A percentile compares a stretch with the other conserved stretches of the same genome.
Evolutionary conservation across 2,113 vertebrate genomes (phyloP).

Genomic region (Pycnonotus jocosus): DNA sequence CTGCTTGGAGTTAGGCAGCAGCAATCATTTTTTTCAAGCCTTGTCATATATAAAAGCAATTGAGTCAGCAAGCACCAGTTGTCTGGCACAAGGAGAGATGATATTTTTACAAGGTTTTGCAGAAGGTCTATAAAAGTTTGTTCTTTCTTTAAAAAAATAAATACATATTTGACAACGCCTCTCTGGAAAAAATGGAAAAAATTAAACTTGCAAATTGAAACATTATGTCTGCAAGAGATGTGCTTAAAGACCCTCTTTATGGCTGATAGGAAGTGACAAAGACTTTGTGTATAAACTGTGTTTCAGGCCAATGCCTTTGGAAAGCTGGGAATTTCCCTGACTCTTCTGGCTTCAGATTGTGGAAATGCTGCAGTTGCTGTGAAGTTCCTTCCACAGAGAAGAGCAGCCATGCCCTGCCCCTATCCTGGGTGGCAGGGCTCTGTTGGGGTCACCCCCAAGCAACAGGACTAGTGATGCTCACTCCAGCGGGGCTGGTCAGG

Average conservation of each 20-base stretch:
- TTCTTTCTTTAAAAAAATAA: slow-evolving; percentile 57
- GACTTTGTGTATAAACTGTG: neutral
- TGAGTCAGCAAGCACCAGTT: slow-evolving; percentile 72
- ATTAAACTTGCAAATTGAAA: slow-evolving; percentile 52
- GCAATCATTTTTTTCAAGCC: slow-evolving; percentile 67
- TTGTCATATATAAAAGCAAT: slow-evolving; percentile 74
- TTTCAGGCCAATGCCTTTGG: neutral
- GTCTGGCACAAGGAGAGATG: slow-evolving; percentile 68
- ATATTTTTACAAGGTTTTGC: slow-evolving; percentile 66
- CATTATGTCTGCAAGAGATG: neutral
- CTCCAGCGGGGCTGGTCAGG: neutral
- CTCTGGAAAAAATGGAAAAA: neutral
- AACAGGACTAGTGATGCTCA: fast-evolving
- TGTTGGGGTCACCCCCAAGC: neutral
- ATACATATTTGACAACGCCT: neutral
- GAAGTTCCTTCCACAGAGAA: fast-evolving
- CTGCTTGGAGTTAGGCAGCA: slow-evolving; percentile 52
- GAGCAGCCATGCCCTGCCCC: neutral
- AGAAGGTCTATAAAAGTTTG: slow-evolving; percentile 68
- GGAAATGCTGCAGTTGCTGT: neutral
- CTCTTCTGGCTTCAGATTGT: neutral
- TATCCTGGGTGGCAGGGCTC: neutral
- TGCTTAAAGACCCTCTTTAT: neutral
- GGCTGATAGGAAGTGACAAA: neutral
- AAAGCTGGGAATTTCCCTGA: neutral